A percentile compares a stretch with the other conserved stretches of the same genome.
Conservation (phyloP, 2,888 invertebrate species). For the Baccha elongata region DNA sequence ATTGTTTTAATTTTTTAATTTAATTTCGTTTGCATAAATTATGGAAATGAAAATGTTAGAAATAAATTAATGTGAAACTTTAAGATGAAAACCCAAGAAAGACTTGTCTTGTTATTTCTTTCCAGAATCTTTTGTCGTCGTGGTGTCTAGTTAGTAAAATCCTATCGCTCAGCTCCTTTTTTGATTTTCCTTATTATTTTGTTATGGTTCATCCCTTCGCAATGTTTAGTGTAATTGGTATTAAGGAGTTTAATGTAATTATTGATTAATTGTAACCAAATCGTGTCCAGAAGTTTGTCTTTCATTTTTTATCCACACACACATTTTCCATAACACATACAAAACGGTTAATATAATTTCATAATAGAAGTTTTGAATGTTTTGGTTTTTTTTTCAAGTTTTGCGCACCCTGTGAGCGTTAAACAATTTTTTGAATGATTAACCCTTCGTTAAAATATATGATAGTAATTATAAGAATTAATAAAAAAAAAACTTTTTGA, state of each 20-base stretch:
- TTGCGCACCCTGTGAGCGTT: conserved; percentile 7
- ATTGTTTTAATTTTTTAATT: conserved; percentile 8
- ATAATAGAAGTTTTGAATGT: conserved; percentile 30
- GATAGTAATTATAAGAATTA: conserved; percentile 40
- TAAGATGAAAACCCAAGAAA: too few relatives aligned
- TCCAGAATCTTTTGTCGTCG: too few relatives aligned
- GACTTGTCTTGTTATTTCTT: not conserved
- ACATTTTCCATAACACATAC: conserved; percentile 58
- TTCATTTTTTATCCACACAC: conserved; percentile 39
- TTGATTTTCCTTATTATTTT: conserved; percentile 7
- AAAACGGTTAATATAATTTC: conserved; percentile 28
- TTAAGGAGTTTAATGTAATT: conserved; percentile 64
- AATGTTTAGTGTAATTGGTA: conserved; percentile 50
- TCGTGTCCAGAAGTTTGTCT: conserved; percentile 48
- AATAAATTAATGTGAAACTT: not conserved
- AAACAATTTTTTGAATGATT: conserved; percentile 30
- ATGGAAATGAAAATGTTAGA: not conserved
- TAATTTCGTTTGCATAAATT: not conserved
- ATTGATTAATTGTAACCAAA: conserved; percentile 72
- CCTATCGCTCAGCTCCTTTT: not conserved
- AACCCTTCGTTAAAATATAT: conserved; percentile 38
- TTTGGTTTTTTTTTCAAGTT: conserved; percentile 29
- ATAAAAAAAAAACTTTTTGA: conserved; percentile 23
- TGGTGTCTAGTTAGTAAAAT: too few relatives aligned
- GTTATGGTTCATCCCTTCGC: not conserved